Conservation (phyloP, 2,888 invertebrate species). For the Aphelenchoides bicaudatus region DNA sequence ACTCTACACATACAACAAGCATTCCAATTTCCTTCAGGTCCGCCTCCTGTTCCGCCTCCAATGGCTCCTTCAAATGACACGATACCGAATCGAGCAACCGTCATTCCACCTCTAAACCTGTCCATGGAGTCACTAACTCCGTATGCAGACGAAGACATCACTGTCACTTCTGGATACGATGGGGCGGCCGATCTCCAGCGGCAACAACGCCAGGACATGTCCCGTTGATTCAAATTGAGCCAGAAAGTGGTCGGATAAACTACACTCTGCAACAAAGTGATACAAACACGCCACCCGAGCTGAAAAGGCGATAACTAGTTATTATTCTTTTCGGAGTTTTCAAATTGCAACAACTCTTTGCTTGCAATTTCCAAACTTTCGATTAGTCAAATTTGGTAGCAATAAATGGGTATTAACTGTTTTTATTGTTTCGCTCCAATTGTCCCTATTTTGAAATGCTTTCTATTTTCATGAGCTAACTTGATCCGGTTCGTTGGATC, state of each 20-base stretch:
- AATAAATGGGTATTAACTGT: slow-evolving; percentile 15
- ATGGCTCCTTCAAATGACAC: neutral
- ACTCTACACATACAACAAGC: no score
- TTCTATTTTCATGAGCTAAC: neutral
- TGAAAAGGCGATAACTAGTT: slow-evolving; percentile 17
- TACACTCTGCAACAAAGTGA: slow-evolving; percentile 5
- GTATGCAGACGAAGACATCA: slow-evolving; percentile 28
- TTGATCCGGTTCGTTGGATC: no score
- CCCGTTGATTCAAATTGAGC: slow-evolving; percentile 26
- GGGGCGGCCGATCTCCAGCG: neutral
- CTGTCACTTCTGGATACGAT: slow-evolving; percentile 11
- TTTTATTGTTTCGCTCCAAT: slow-evolving; percentile 8
- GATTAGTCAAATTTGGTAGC: neutral
- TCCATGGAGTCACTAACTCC: slow-evolving; percentile 29
- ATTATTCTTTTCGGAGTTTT: neutral
- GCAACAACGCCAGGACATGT: slow-evolving; percentile 16
- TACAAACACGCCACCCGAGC: slow-evolving; percentile 16
- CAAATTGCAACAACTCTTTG: neutral
- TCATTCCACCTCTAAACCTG: slow-evolving; percentile 25
- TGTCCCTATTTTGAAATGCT: neutral
- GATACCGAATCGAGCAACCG: slow-evolving; percentile 19
- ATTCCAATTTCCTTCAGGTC: neutral
- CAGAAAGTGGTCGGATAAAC: slow-evolving; percentile 21
- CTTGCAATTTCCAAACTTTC: neutral
- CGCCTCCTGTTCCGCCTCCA: neutral